Base-by-base conservation (phyloP, 1,140 invertebrate genomes). In the Adelges cooleyi region DNA sequence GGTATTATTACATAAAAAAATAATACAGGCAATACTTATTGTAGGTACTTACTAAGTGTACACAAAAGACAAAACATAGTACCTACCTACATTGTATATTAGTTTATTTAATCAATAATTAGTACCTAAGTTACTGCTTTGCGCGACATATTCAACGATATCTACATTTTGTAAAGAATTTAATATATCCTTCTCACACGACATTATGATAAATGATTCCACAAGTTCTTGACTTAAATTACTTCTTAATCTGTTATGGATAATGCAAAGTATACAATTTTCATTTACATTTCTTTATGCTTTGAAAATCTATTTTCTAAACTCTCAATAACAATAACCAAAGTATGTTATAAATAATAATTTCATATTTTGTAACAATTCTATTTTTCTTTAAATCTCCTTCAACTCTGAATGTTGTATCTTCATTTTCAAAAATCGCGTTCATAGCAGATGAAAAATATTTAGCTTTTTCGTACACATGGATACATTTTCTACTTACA, bases 231-330 rank as follows among this genome's bases (percentile, higher is more conserved):
- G n/a, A 13, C 15, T 50, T 50, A 50, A 50, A 50, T 50, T 50
- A 50, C 11, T 50, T 27, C 49, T 50, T 22, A 50, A 22, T 50
- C 49, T 25, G 4, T 27, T 36, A 6, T 23, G 25, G 25, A 49
- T 49, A 51, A 15, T 27, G 25, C 8, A 52, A 52, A 52, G 33
- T 33, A 52, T 3, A 27, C 50, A 52, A 18, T 52, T 33, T 51
- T 52, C 33, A 52, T 6, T 4, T 52, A 52, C 17, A 52, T 52
- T 36, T 52, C 27, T 52, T 52, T 52, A 52, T 52, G 27, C 8
- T 52, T 52, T 52, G 27, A 52, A 52, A 52, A 52, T 52, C 50
- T 33, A n/a, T 33, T 33, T 33, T 52, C 10, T 13, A 52, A 52
- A 52, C 50, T 50, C 15, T 25, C 13, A 50, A 51, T 51, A 51